phyloP scores from a whole-genome alignment of 1,140 invertebrate genomes.

The Drosophila littoralis region DNA sequence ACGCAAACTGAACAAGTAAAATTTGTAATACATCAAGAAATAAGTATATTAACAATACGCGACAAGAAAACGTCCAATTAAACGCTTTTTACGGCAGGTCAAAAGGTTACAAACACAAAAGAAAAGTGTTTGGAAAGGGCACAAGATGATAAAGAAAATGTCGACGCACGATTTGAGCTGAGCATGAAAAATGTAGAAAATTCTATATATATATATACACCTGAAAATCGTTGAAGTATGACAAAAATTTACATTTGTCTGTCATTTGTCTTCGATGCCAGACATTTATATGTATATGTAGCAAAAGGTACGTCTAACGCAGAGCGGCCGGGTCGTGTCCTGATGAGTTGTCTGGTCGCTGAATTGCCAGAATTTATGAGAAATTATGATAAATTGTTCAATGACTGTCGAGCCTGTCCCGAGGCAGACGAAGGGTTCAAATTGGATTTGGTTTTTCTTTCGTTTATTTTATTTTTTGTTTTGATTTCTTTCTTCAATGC shows the following conservation, averaged over 20 bases:
- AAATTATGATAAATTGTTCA: slow-evolving; percentile 76
- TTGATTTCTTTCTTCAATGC: slow-evolving; percentile 13
- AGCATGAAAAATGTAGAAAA: slow-evolving; percentile 59
- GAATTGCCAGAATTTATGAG: slow-evolving; percentile 59
- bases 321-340: not conserved
- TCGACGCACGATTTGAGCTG: slow-evolving; percentile 26
- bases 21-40: not conserved
- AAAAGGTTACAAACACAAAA: slow-evolving; percentile 26
- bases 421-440: slow-evolving; percentile 22
- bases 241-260: slow-evolving; percentile 65
- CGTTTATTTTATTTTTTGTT: slow-evolving; percentile 4
- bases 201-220: slow-evolving; percentile 2
- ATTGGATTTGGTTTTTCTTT: slow-evolving; percentile 16
- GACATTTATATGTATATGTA: slow-evolving; percentile 39
- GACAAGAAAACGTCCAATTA: slow-evolving; percentile 23
- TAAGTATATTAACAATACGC: not conserved
- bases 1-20: not conserved
- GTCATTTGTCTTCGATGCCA: slow-evolving; percentile 73
- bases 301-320: slow-evolving; percentile 19
- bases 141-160: slow-evolving; percentile 45
- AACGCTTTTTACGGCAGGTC: not conserved
- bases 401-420: slow-evolving; percentile 19
- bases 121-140: not conserved
- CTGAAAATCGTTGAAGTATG: slow-evolving; percentile 55
- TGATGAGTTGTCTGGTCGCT: slow-evolving; percentile 37